Evolutionary conservation across 2,888 invertebrate genomes (phyloP).

Genomic region (Morpho helenor): DNA sequence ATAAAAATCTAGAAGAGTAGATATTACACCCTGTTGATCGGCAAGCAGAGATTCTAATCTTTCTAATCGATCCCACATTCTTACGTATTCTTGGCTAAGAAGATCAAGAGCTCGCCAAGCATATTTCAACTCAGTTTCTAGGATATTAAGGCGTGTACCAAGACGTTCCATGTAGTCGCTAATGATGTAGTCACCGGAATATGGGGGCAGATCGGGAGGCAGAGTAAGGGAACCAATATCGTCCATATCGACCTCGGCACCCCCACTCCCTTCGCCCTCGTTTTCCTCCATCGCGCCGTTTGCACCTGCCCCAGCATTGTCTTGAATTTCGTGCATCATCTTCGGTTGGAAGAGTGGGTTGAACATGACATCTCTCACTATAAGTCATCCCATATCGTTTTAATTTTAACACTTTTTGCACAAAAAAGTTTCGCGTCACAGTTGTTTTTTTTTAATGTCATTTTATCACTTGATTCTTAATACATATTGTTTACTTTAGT

Average conservation of each 20-base stretch:
- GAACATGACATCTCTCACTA: slow-evolving; percentile 73
- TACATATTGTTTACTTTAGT: slow-evolving; percentile 48
- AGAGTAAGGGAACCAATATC: slow-evolving; percentile 76
- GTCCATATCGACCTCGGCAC: slow-evolving; percentile 75
- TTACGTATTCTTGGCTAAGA: slow-evolving; percentile 93
- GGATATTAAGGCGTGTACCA: slow-evolving; percentile 90
- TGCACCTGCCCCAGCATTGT: slow-evolving; percentile 70
- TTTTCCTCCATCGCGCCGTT: slow-evolving; percentile 76
- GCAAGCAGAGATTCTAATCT: slow-evolving; percentile 91
- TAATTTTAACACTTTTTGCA: slow-evolving; percentile 61
- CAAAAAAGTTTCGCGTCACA: slow-evolving; percentile 50
- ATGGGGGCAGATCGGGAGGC: slow-evolving; percentile 73
- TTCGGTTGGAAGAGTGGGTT: slow-evolving; percentile 65
- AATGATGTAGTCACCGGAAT: slow-evolving; percentile 86
- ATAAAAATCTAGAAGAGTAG: slow-evolving; percentile 90
- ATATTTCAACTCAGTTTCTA: slow-evolving; percentile 94
- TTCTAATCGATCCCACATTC: slow-evolving; percentile 95
- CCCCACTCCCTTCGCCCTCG: slow-evolving; percentile 77
- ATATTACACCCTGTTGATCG: slow-evolving; percentile 94
- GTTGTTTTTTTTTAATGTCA: slow-evolving; percentile 50
- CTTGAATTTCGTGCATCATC: slow-evolving; percentile 78
- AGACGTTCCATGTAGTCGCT: slow-evolving; percentile 95
- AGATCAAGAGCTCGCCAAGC: slow-evolving; percentile 95
- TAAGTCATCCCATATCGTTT: slow-evolving; percentile 79
- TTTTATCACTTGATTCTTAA: slow-evolving; percentile 51